A percentile compares a stretch with the other conserved stretches of the same genome.
Conservation (phyloP, 2,888 invertebrate species). For the Kuschelorhynchus macadamiae region DNA sequence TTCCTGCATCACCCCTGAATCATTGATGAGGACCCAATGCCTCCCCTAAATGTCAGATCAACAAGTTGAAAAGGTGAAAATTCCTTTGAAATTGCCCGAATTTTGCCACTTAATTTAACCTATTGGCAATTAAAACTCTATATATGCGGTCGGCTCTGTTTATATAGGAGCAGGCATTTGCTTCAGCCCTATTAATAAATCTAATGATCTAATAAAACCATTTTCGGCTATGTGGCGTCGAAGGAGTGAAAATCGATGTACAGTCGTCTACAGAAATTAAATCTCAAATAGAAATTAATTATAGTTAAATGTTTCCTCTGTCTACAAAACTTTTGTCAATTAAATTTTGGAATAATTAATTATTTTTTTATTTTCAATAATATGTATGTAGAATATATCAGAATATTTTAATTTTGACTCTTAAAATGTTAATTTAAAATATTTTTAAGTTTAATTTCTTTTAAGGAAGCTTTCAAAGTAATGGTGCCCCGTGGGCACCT, state of each 20-base stretch:
- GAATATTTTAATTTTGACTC: too few species aligned
- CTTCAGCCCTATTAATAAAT: slow-evolving; percentile 24
- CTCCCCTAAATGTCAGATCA: slow-evolving; percentile 1
- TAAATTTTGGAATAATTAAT: too few species aligned
- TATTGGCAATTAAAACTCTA: slow-evolving; percentile 15
- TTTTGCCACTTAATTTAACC: slow-evolving; percentile 23
- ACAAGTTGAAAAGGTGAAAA: slow-evolving; percentile 19
- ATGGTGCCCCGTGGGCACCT: too few species aligned
- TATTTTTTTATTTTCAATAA: too few species aligned
- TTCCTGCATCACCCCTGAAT: slow-evolving; percentile 4
- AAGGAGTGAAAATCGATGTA: slow-evolving; percentile 5
- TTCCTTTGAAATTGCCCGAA: slow-evolving; percentile 16
- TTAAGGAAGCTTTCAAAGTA: too few species aligned
- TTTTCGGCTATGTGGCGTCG: slow-evolving; percentile 17
- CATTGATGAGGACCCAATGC: slow-evolving; percentile 8
- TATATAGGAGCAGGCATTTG: slow-evolving; percentile 13
- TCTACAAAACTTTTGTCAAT: too few species aligned
- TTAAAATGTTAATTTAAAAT: too few species aligned
- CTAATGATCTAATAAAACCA: slow-evolving; percentile 22
- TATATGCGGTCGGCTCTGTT: slow-evolving; percentile 9
- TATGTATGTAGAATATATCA: too few species aligned
- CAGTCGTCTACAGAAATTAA: too few species aligned
- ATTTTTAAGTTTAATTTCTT: too few species aligned
- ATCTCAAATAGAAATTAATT: too few species aligned
- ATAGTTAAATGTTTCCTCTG: too few species aligned